These are phyloP conservation scores for Tiliacea citrago DNA, from an alignment of 2,888 invertebrate genomes.

Conservation along the genomic window DNA sequence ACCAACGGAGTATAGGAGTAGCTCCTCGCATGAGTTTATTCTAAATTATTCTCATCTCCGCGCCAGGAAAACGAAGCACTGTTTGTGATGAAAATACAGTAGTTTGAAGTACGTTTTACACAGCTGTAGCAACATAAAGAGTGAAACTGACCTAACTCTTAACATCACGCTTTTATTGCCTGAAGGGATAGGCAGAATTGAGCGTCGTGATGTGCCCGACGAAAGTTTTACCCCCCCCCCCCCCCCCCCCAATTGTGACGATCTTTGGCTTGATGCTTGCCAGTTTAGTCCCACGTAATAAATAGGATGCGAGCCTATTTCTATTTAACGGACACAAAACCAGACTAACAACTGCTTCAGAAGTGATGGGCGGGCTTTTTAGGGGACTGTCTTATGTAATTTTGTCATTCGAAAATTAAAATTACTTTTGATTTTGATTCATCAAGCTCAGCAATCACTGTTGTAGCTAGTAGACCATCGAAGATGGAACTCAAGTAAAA, in stretches of 20 bases:
- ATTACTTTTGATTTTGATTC: background rate
- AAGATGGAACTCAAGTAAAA: background rate
- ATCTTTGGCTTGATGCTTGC: background rate
- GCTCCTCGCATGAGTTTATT: conserved; percentile 8
- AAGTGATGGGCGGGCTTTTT: too few species aligned
- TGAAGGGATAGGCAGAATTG: background rate
- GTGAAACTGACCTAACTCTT: background rate
- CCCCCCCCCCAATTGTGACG: background rate
- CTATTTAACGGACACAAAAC: background rate
- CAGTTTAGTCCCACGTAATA: background rate
- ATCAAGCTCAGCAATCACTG: background rate
- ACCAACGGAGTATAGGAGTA: background rate
- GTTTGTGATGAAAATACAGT: conserved; percentile 30
- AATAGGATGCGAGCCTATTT: background rate
- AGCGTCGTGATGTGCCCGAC: background rate
- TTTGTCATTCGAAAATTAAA: too few species aligned
- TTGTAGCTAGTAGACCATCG: background rate
- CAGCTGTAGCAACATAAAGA: conserved; percentile 13
- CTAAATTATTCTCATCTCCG: conserved; percentile 35
- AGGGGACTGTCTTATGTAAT: too few species aligned
- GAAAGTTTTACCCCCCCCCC: too few species aligned
- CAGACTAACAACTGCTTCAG: too few species aligned
- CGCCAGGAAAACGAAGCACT: conserved; percentile 13
- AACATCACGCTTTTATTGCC: background rate
- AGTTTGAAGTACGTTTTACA: conserved; percentile 19